These are phyloP conservation scores for Pseudomyrmex sp. DNA, from an alignment of 1,140 invertebrate genomes.

Conservation along the genomic window DNA sequence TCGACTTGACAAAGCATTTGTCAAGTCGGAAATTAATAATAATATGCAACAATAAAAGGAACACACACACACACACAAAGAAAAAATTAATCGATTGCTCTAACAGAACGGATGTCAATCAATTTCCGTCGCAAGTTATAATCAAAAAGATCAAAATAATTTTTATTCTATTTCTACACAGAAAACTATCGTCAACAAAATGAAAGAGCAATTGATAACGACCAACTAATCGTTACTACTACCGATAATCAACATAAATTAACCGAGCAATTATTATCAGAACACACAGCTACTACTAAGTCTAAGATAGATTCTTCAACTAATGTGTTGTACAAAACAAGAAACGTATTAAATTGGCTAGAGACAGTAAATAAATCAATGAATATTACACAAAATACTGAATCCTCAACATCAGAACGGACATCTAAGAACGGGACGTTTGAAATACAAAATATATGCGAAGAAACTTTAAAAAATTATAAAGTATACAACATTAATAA, in stretches of 20 bases:
- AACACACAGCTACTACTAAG: not conserved
- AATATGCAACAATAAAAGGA: not conserved
- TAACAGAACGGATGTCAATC: not conserved
- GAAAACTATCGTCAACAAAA: not conserved
- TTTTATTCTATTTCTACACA: not conserved
- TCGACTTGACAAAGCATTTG: not conserved
- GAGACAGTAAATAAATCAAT: not conserved
- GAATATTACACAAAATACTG: not conserved
- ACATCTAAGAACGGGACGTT: not conserved
- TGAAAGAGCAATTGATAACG: not conserved
- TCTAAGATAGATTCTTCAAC: too few species aligned
- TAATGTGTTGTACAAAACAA: not conserved
- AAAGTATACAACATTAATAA: slow-evolving; percentile 32
- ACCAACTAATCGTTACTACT: not conserved
- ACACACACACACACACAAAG: not conserved
- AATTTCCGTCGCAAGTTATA: not conserved
- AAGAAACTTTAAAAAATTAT: not conserved
- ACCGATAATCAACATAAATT: not conserved
- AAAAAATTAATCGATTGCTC: not conserved
- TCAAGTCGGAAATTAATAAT: too few species aligned
- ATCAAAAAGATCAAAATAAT: not conserved
- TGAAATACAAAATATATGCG: not conserved
- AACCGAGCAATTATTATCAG: not conserved
- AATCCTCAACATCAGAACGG: not conserved
- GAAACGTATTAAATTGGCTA: slow-evolving; percentile 6